Percentiles rank a stretch among this genome's conserved stretches.
Conservation (phyloP, 37 sponge, comb jelly and placozoan genomes). For the Haliclona indistincta region DNA sequence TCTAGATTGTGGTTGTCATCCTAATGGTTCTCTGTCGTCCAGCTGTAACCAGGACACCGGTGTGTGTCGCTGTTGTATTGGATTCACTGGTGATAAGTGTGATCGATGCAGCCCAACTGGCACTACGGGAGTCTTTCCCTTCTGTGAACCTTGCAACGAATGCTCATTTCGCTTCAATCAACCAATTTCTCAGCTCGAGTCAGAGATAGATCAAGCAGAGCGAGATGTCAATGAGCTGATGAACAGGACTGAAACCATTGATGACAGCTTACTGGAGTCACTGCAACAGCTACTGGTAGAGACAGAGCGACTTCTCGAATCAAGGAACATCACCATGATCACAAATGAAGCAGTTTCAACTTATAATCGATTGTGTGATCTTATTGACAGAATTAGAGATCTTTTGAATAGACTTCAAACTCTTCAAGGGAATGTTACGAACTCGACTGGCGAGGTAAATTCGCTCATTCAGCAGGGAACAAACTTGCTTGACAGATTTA, state of each 20-base stretch:
- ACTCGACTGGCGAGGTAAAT: too few relatives aligned
- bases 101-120: conserved; percentile 34
- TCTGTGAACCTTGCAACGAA: conserved; percentile 70
- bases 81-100: conserved; percentile 60
- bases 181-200: conserved; percentile 2
- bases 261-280: neutral
- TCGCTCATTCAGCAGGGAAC: too few relatives aligned
- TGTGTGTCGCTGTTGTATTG: conserved; percentile 45
- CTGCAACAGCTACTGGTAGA: neutral
- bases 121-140: conserved; percentile 48
- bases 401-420: too few relatives aligned
- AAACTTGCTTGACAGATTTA: too few relatives aligned
- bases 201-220: neutral
- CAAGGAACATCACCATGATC: conserved; percentile 4
- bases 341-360: neutral
- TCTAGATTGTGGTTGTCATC: conserved; percentile 43
- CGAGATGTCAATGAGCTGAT: neutral
- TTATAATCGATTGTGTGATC: conserved; percentile 7
- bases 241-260: neutral
- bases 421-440: too few relatives aligned
- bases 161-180: conserved; percentile 46
- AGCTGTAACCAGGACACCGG: conserved; percentile 54
- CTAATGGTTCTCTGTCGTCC: neutral
- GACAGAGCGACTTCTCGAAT: neutral
- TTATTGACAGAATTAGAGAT: too few relatives aligned